Percentiles rank a stretch among this genome's conserved stretches.
phyloP scores from a whole-genome alignment of 2,113 vertebrate species.

The Casuarius casuarius region DNA sequence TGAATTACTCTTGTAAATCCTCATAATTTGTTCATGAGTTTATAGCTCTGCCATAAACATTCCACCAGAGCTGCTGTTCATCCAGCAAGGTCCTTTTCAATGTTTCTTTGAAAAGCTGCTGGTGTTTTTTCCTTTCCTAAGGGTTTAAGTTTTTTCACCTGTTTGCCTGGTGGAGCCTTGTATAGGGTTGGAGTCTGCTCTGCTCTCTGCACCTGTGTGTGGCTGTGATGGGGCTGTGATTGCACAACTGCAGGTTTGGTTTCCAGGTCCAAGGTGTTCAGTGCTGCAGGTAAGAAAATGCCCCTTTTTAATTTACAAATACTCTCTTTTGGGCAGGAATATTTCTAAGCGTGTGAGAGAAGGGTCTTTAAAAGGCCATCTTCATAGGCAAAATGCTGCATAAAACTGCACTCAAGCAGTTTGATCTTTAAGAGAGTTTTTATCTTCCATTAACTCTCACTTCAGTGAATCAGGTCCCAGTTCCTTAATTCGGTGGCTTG shows the following conservation, averaged over 20 bases:
- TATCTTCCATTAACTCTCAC: background rate
- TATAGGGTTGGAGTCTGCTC: background rate
- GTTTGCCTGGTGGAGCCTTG: background rate
- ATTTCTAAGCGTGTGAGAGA: background rate
- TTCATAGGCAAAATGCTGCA: background rate
- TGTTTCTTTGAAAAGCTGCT: conserved; percentile 7
- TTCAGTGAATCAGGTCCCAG: background rate
- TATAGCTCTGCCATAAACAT: conserved; percentile 60
- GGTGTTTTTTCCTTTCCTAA: background rate
- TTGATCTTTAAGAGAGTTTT: background rate
- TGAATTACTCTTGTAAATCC: conserved; percentile 72
- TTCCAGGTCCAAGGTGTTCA: background rate
- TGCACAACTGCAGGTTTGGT: background rate
- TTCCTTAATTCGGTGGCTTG: fast-evolving
- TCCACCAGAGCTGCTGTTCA: conserved; percentile 26
- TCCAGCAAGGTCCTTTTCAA: background rate
- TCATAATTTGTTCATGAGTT: conserved; percentile 76
- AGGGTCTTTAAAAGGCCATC: background rate
- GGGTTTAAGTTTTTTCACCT: background rate
- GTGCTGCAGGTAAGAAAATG: conserved; percentile 42
- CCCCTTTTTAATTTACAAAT: background rate
- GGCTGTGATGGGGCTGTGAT: background rate
- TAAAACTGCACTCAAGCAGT: background rate
- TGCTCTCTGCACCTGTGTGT: background rate
- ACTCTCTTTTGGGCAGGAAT: background rate